These are phyloP conservation scores for Incurvaria masculella DNA, from an alignment of 2,888 invertebrate genomes.

Conservation along the genomic window DNA sequence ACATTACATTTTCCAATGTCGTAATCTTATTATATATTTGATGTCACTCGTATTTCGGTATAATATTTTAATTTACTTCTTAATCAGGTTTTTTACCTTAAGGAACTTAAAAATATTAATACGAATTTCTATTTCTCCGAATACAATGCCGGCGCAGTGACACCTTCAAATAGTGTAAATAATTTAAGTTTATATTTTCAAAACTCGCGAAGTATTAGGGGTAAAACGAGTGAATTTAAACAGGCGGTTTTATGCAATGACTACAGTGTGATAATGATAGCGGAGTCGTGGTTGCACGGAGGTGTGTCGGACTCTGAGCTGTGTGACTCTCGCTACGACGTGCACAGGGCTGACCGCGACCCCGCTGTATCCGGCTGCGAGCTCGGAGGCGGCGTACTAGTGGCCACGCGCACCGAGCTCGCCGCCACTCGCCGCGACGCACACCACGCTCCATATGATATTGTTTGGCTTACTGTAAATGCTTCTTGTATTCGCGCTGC, in stretches of 20 bases:
- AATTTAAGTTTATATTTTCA: not conserved
- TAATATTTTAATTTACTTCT: no score
- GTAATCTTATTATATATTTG: no score
- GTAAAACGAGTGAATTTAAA: slow-evolving; percentile 1
- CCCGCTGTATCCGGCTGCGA: not conserved
- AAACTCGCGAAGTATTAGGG: slow-evolving; percentile 1
- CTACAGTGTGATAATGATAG: not conserved
- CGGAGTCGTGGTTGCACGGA: not conserved
- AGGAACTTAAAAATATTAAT: no score
- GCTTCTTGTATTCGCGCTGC: not conserved
- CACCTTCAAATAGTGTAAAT: no score
- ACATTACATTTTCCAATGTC: no score
- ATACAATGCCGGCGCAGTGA: not conserved
- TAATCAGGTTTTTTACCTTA: no score
- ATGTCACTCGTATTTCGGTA: no score
- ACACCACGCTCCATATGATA: not conserved
- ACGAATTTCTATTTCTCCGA: not conserved
- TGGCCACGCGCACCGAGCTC: not conserved
- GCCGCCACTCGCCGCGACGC: not conserved
- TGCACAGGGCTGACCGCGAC: not conserved
- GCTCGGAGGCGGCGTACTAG: not conserved
- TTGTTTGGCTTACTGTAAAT: not conserved
- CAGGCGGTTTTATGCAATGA: not conserved
- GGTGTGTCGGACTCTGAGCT: not conserved
- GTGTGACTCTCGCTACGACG: not conserved